Evolutionary conservation across 1,140 invertebrate species (phyloP), one percentile per base, ranked within the genome.

Genomic region (Phymorhynchus buccinoides): DNA sequence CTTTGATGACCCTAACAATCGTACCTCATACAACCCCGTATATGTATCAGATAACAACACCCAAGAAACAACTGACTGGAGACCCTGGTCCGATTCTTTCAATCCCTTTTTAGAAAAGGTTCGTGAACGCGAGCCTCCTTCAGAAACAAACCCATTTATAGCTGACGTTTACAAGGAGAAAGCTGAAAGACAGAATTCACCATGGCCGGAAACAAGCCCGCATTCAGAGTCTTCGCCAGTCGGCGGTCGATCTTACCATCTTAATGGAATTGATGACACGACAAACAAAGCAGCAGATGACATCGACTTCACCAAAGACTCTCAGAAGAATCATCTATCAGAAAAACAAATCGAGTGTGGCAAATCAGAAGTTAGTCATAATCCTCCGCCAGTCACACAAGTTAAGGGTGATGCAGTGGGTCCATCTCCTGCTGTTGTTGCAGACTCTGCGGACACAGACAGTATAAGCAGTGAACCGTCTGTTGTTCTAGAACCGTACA

Each of bases 401-500:
- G 66, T 62, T 35, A 12, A 56, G 22, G 30, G 62, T 30, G 81
- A 71, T 32, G 66, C 32, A 35, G 12, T n/a, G 0, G 35, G n/a
- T 6, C 81, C 81, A 39, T 37, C 27, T 7, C 42, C 62, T 30
- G 39, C 62, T 4, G 41, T 42, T 0, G 80, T 83, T 35, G 35
- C 44, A 62, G 56, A 84, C 32, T n/a, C 42, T 30, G 12, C 14
- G 41, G 85, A 86, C 30, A 81, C 82, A 32, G 22, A 44, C 37
- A 84, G 75, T 41, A 18, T 37, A 6, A 48, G 42, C 75, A 86
- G 85, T 80, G 85, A 84, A 30, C 81, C 30, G 22, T 86, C 85
- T 16, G 66, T 86, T 9, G 62, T 73, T 32, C 71, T 86, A 4
- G 82, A 84, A 73, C 85, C 85, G 7, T 86, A 86, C 62, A 37